Conservation (phyloP, 1,140 invertebrate genomes). For the Amphibalanus amphitrite region DNA sequence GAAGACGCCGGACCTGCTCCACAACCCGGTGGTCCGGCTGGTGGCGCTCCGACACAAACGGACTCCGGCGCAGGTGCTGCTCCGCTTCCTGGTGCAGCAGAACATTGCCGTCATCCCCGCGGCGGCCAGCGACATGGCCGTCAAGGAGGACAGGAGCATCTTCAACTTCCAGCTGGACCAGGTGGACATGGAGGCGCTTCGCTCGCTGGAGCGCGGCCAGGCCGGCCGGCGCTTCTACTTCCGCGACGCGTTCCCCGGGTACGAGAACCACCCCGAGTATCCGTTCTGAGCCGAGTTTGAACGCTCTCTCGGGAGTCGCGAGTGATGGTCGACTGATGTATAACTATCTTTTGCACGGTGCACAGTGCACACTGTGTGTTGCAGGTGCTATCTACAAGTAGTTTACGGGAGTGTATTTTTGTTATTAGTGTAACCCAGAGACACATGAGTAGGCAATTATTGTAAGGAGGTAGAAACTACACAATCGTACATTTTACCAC, state of each 20-base stretch:
- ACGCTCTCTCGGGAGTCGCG: no score
- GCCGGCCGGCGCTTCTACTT: constrained; percentile 45
- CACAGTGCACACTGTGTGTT: no score
- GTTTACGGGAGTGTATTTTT: no score
- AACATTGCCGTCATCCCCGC: constrained; percentile 25
- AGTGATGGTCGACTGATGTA: no score
- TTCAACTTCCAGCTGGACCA: constrained; percentile 4
- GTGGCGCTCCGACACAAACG: constrained; percentile 20
- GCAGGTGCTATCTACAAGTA: no score
- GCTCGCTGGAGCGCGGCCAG: constrained; percentile 36
- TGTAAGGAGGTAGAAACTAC: no score
- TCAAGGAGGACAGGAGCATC: constrained; percentile 22
- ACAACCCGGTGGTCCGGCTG: constrained; percentile 16
- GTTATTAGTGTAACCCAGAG: no score
- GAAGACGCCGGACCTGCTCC: no score
- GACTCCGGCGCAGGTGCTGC: constrained; percentile 22
- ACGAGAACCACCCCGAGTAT: not conserved
- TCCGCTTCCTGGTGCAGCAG: constrained; percentile 22
- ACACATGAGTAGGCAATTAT: no score
- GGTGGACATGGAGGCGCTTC: constrained; percentile 10
- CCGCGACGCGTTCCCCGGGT: constrained; percentile 2
- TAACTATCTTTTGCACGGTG: no score
- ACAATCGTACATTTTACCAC: no score
- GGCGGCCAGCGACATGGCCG: constrained; percentile 18
- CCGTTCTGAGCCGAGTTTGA: no score